Evolutionary conservation across 2,888 invertebrate species (phyloP).

Genomic region (Hirudinaria manillensis): DNA sequence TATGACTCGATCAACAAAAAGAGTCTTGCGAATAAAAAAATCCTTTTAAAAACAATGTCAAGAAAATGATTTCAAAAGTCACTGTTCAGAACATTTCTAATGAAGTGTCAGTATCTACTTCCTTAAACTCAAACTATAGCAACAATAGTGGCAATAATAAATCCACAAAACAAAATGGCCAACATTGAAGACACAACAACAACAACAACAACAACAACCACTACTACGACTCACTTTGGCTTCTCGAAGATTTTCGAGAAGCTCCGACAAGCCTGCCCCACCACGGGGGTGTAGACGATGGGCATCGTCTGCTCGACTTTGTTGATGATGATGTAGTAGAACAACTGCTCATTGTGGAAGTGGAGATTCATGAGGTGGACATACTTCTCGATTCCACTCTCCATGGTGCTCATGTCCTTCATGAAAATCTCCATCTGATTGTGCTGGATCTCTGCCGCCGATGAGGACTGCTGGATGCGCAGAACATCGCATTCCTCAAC

Average conservation of each 20-base stretch:
- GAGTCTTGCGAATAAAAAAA: no score
- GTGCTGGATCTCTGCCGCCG: slow-evolving; percentile 41
- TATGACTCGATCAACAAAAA: no score
- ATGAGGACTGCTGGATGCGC: background rate
- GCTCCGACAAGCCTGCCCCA: slow-evolving; percentile 94
- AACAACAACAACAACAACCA: no score
- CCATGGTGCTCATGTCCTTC: slow-evolving; percentile 59
- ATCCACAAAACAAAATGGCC: no score
- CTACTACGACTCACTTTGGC: background rate
- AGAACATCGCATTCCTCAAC: background rate
- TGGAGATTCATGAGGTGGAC: slow-evolving; percentile 56
- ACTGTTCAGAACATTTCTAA: no score
- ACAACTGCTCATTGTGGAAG: slow-evolving; percentile 91
- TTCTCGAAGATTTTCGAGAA: slow-evolving; percentile 78
- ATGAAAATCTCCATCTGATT: slow-evolving; percentile 64
- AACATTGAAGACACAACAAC: no score
- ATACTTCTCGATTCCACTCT: slow-evolving; percentile 60
- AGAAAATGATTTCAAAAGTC: no score
- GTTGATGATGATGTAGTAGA: slow-evolving; percentile 75
- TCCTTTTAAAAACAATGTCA: no score
- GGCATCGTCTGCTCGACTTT: slow-evolving; percentile 70
- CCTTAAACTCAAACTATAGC: no score
- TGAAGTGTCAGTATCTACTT: no score
- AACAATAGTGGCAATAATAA: no score
- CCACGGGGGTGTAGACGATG: slow-evolving; percentile 93